Conservation (phyloP, 2,797 vertebrate genomes). For the Clarias laeviceps region DNA sequence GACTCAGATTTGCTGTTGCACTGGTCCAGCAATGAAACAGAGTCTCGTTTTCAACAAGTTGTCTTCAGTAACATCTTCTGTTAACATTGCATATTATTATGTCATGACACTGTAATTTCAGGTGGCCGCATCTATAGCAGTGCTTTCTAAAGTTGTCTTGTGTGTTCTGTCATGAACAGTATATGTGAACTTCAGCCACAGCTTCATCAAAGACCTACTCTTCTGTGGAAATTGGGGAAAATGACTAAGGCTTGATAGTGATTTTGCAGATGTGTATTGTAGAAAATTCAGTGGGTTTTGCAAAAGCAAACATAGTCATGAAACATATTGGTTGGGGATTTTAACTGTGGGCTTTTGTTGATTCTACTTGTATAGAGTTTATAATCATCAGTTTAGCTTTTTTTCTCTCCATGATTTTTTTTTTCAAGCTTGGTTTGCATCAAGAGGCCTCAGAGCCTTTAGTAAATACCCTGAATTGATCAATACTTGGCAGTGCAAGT, state of each 20-base stretch:
- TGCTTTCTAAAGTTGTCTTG: not conserved
- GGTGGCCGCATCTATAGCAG: not conserved
- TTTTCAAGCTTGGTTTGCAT: not conserved
- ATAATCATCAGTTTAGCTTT: not conserved
- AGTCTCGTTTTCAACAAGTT: slow-evolving; percentile 6
- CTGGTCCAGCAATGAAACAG: slow-evolving; percentile 29
- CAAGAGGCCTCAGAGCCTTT: not conserved
- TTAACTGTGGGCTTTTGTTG: not conserved
- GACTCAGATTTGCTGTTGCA: slow-evolving; percentile 42
- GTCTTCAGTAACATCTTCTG: not conserved
- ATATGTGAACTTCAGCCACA: not conserved
- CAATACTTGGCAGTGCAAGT: not conserved
- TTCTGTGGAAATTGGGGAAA: not conserved
- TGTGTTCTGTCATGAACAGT: not conserved
- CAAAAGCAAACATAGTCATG: not conserved
- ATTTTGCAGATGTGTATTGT: not conserved
- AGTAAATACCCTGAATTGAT: not conserved
- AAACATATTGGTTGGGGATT: not conserved
- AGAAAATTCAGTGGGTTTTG: not conserved
- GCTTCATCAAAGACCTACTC: not conserved
- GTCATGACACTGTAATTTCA: not conserved
- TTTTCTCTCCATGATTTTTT: not conserved
- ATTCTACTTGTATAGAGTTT: not conserved
- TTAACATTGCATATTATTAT: not conserved
- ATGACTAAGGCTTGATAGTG: not conserved